These are phyloP conservation scores for Stigmatopora nigra DNA, from an alignment of 2,113 vertebrate species.

Conservation along the genomic window DNA sequence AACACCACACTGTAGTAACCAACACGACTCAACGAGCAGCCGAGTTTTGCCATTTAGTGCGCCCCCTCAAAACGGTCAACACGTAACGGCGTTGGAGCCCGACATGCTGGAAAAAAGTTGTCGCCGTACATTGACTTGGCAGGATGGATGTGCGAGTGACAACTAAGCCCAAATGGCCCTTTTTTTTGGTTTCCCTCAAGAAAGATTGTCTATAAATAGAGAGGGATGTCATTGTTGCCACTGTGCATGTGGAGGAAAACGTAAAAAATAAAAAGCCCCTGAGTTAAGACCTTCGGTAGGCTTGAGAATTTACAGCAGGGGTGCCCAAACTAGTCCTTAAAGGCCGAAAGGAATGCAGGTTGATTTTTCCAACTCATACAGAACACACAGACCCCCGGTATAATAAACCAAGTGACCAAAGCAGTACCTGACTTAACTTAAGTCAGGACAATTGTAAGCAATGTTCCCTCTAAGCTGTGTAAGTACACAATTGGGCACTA, in stretches of 20 bases:
- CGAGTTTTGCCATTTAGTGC: conserved; percentile 66
- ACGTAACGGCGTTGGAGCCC: neutral
- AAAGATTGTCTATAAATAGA: conserved; percentile 13
- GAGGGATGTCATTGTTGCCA: conserved; percentile 22
- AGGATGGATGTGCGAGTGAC: conserved; percentile 38
- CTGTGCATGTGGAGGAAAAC: conserved; percentile 14
- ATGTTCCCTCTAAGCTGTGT: too few relatives aligned
- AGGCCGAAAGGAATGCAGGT: too few relatives aligned
- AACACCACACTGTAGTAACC: conserved; percentile 62
- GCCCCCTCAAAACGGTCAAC: conserved; percentile 54
- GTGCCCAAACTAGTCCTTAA: too few relatives aligned
- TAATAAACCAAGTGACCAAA: too few relatives aligned
- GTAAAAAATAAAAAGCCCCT: conserved; percentile 60
- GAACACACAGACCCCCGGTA: too few relatives aligned
- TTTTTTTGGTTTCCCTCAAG: neutral
- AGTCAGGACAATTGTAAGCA: too few relatives aligned
- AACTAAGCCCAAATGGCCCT: conserved; percentile 11
- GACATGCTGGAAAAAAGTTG: conserved; percentile 34
- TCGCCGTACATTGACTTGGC: conserved; percentile 30
- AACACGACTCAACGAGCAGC: conserved; percentile 49
- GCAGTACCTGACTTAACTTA: too few relatives aligned
- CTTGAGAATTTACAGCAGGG: conserved; percentile 50
- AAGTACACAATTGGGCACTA: too few relatives aligned
- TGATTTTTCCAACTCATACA: too few relatives aligned
- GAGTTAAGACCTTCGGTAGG: conserved; percentile 64